Evolutionary conservation across 2,888 invertebrate species (phyloP).

Genomic region (Seira sanloemensis): DNA sequence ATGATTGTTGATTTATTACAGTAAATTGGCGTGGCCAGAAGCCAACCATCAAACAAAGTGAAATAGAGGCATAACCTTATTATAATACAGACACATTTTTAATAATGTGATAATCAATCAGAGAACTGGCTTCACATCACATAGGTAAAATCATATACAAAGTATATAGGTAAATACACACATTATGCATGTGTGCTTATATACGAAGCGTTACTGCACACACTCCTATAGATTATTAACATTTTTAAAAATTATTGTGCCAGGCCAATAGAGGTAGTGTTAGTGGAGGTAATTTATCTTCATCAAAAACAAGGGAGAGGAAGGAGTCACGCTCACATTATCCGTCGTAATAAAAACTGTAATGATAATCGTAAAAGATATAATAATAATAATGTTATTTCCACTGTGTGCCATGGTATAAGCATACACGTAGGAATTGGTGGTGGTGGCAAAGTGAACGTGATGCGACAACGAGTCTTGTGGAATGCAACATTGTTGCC

Average conservation of each 20-base stretch:
- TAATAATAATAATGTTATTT: constrained; percentile 29
- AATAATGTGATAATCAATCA: constrained; percentile 3
- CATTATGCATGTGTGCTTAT: too few relatives aligned
- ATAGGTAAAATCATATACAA: neutral
- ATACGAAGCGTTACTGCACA: neutral
- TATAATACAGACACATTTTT: neutral
- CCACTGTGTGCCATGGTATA: neutral
- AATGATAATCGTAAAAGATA: constrained; percentile 17
- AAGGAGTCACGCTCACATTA: constrained; percentile 21
- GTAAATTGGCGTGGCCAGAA: constrained; percentile 55
- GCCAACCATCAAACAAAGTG: constrained; percentile 2
- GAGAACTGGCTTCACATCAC: neutral
- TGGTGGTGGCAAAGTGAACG: constrained; percentile 1
- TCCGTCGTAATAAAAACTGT: neutral
- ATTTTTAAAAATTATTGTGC: constrained; percentile 19
- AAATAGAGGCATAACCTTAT: neutral
- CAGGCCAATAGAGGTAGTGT: constrained; percentile 13
- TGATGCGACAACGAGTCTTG: neutral
- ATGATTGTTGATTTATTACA: constrained; percentile 56
- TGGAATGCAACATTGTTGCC: neutral
- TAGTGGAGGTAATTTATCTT: constrained; percentile 42
- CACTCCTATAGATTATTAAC: neutral
- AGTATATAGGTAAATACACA: neutral
- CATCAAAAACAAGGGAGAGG: constrained; percentile 20
- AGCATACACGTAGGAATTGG: neutral